These are phyloP conservation scores for Sicus ferrugineus DNA, from an alignment of 2,888 invertebrate species.

Conservation along the genomic window DNA sequence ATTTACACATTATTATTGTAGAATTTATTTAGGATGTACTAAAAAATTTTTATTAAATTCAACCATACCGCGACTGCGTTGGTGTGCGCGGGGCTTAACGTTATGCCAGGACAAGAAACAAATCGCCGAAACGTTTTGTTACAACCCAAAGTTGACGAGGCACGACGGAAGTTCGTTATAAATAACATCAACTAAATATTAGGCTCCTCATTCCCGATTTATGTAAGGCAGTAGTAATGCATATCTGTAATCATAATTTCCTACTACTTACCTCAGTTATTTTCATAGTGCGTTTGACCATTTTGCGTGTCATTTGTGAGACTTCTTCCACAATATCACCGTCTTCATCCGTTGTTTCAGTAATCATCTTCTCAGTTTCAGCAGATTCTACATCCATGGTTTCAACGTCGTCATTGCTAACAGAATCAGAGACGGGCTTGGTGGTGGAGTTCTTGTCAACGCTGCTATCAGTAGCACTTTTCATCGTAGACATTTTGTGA, in stretches of 20 bases:
- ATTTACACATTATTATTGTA: no score
- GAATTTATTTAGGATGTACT: no score
- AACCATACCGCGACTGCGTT: no score
- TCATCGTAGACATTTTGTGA: slow-evolving; percentile 60
- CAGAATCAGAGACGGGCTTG: slow-evolving; percentile 46
- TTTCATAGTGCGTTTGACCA: slow-evolving; percentile 63
- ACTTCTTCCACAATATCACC: slow-evolving; percentile 63
- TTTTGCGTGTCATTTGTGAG: slow-evolving; percentile 62
- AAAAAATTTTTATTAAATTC: no score
- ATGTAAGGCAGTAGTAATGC: background rate
- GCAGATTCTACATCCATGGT: slow-evolving; percentile 45
- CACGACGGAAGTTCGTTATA: no score
- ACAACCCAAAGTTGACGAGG: no score
- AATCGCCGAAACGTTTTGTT: no score
- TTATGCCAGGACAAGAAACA: no score
- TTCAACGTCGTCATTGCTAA: no score
- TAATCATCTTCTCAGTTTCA: slow-evolving; percentile 57
- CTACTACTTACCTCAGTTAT: slow-evolving; percentile 53
- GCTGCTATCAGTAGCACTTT: slow-evolving; percentile 52
- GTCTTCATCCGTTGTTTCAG: slow-evolving; percentile 60
- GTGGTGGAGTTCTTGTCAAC: slow-evolving; percentile 50
- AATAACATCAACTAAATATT: no score
- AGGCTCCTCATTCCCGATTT: no score
- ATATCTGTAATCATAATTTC: background rate
- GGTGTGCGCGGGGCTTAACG: no score